Percentiles rank a stretch among this genome's conserved stretches.
phyloP scores from a whole-genome alignment of 2,113 vertebrate genomes.

The Pterocles burchelli region DNA sequence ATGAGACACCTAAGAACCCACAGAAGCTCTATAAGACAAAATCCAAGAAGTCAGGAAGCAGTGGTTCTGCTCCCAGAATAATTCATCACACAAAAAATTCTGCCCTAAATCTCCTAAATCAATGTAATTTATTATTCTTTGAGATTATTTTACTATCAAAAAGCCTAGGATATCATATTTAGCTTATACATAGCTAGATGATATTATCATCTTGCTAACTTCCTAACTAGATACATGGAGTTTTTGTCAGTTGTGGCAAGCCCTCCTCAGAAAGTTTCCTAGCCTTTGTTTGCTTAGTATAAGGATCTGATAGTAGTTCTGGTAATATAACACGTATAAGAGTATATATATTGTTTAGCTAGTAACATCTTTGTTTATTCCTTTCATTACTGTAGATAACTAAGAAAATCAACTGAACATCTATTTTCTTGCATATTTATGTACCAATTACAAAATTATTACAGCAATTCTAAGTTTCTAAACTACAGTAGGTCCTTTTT shows the following conservation, averaged over 20 bases:
- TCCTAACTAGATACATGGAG: neutral
- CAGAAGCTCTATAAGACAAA: neutral
- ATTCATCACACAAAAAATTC: neutral
- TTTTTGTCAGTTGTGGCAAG: neutral
- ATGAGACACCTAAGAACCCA: neutral
- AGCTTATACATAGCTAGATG: neutral
- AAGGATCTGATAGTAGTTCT: neutral
- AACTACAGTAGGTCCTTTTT: constrained; percentile 33
- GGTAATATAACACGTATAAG: neutral
- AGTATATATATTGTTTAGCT: neutral
- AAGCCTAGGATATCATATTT: neutral
- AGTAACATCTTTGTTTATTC: constrained; percentile 39
- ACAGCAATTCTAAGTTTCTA: constrained; percentile 31
- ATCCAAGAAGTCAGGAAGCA: neutral
- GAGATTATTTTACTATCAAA: neutral
- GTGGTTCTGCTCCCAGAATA: neutral
- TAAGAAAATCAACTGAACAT: constrained; percentile 46
- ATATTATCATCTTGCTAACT: neutral
- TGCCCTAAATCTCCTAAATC: neutral
- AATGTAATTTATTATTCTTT: neutral
- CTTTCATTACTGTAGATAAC: constrained; percentile 36
- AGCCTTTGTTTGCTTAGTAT: neutral
- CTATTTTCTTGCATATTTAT: constrained; percentile 44
- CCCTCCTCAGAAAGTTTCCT: neutral
- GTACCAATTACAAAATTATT: constrained; percentile 45